phyloP scores from a whole-genome alignment of 2,888 invertebrate genomes.

The Drosophila tripunctata region DNA sequence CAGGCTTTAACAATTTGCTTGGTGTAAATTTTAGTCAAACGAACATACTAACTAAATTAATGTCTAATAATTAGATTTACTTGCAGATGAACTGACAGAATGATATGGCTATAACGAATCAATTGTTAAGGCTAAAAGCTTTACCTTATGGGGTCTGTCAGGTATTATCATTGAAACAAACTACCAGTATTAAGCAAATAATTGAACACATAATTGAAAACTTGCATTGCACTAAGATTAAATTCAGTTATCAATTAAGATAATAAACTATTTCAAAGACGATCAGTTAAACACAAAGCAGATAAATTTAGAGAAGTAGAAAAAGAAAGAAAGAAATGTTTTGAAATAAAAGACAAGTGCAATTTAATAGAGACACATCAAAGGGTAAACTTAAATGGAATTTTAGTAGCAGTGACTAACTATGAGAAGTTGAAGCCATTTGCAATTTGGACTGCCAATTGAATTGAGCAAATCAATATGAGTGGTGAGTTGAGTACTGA shows the following conservation, averaged over 20 bases:
- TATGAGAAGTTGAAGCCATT: constrained; percentile 20
- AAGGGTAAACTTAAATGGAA: constrained; percentile 4
- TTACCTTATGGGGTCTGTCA: background rate
- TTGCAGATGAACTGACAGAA: too few species aligned
- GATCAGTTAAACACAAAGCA: background rate
- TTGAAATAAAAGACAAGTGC: constrained; percentile 7
- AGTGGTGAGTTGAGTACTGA: background rate
- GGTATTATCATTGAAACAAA: background rate
- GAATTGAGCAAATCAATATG: constrained; percentile 63
- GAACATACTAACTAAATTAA: too few species aligned
- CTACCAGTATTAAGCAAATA: background rate
- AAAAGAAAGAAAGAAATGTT: background rate
- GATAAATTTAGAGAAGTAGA: background rate
- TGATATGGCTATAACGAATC: too few species aligned
- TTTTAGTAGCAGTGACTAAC: constrained; percentile 27
- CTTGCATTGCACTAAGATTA: background rate
- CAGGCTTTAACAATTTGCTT: too few species aligned
- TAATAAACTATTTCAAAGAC: background rate
- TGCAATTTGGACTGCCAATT: constrained; percentile 35
- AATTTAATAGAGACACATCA: constrained; percentile 6
- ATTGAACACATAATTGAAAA: background rate
- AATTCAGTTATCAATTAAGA: background rate
- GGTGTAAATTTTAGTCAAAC: too few species aligned
- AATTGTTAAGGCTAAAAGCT: too few species aligned
- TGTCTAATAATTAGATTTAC: too few species aligned